Base-by-base conservation (phyloP, 1,140 invertebrate species). In the Metaphire vulgaris region DNA sequence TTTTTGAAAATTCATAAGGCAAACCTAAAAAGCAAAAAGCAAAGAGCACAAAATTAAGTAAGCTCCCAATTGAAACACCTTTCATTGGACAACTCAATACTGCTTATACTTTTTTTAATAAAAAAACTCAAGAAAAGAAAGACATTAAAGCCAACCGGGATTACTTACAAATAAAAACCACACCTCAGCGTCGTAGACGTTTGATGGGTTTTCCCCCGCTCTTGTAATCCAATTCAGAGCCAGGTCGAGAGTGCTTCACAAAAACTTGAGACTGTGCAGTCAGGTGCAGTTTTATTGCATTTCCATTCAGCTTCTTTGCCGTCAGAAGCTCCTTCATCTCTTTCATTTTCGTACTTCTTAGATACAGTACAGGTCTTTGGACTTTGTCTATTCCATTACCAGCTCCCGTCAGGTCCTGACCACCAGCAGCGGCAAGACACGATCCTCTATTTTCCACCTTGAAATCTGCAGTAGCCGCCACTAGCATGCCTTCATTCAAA, bases 291-390 rank as follows among this genome's bases (percentile, higher is more conserved):
- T 95, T 95, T 79, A 98, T 93, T 69, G 96, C 95, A 82, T 95
- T 93, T 0, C 93, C 94, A 84, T 97, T 97, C 33, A 97, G 86
- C 84, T 97, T 94, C 80, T 95, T 93, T 6, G 92, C 91, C 33
- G 95, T 87, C 29, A 98, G 84, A 28, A 98, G 85, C 85, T 95
- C 93, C 83, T 93, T 94, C 1, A 97, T 84, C 15, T 94, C 94
- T 80, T 92, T 92, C 95, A 98, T 97, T 86, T 98, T 98, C 80
- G 95, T 92, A 87, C 95, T 97, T 82, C n/a, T n/a, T n/a, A n/a
- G n/a, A n/a, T n/a, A n/a, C n/a, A n/a, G n/a, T n/a, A n/a, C n/a
- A n/a, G n/a, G n/a, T n/a, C n/a, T n/a, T n/a, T n/a, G n/a, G n/a
- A n/a, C n/a, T n/a, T n/a, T n/a, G n/a, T n/a, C n/a, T n/a, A n/a